A percentile compares a stretch with the other conserved stretches of the same genome.
Conservation (phyloP, 1,140 invertebrate genomes). For the Trinorchestia longiramus region DNA sequence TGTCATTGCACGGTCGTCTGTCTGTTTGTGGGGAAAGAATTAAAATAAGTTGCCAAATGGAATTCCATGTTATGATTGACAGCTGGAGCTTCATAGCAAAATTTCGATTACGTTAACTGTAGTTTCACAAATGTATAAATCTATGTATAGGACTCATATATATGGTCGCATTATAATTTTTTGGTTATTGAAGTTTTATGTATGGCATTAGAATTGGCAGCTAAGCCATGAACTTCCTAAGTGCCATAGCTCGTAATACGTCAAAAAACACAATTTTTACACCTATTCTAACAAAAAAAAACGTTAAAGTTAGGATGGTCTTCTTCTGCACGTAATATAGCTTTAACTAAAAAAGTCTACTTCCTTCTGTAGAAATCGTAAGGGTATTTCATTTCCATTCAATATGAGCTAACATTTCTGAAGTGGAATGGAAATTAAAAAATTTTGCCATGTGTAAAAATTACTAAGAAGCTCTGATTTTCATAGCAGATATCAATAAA, state of each 20-base stretch:
- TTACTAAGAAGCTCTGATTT: background rate
- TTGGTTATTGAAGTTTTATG: no score
- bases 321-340: no score
- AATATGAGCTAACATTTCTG: background rate
- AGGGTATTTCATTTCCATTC: background rate
- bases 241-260: no score
- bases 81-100: no score
- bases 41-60: background rate
- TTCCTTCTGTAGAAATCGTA: background rate
- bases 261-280: no score
- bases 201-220: no score
- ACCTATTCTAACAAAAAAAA: no score
- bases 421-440: background rate
- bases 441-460: background rate
- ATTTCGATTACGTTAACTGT: no score
- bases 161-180: no score
- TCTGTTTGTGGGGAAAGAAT: background rate
- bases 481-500: background rate
- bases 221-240: no score
- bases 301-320: no score
- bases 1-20: background rate
- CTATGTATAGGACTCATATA: background rate
- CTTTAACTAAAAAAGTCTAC: no score
- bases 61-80: background rate
- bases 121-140: background rate